These are phyloP conservation scores for Meleagris gallopavo DNA, from an alignment of 2,113 vertebrate genomes.

Conservation along the genomic window DNA sequence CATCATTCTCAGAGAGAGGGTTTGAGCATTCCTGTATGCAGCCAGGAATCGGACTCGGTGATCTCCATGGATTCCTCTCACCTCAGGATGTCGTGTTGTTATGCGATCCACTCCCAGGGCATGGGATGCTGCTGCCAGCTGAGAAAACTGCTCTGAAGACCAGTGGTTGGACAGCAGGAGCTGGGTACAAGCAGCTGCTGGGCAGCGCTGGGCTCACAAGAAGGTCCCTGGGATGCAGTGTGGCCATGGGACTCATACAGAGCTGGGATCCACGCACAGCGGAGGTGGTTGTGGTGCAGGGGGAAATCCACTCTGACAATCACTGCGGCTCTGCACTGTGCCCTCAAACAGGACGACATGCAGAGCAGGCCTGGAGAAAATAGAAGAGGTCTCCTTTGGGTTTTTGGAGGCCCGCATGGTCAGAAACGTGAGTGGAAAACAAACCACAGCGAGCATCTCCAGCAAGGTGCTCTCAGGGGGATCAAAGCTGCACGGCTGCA, in stretches of 20 bases:
- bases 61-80: not conserved
- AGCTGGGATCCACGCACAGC: not conserved
- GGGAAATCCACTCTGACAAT: too few species aligned
- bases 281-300: not conserved
- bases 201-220: not conserved
- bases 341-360: accelerated
- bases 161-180: not conserved
- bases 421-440: not conserved
- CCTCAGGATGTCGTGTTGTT: not conserved
- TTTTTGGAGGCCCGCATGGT: not conserved
- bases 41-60: not conserved
- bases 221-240: accelerated
- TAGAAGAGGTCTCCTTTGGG: not conserved
- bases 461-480: accelerated
- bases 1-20: not conserved
- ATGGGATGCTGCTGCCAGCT: accelerated
- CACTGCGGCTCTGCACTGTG: accelerated
- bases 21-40: not conserved
- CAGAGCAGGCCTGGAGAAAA: not conserved
- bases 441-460: not conserved
- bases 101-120: not conserved
- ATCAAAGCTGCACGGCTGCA: not conserved
- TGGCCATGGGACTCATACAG: not conserved
- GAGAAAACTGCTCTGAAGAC: not conserved
- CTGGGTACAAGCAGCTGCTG: accelerated